Evolutionary conservation across 2,797 vertebrate genomes (phyloP).

Genomic region (Tympanoctomys barrerae): DNA sequence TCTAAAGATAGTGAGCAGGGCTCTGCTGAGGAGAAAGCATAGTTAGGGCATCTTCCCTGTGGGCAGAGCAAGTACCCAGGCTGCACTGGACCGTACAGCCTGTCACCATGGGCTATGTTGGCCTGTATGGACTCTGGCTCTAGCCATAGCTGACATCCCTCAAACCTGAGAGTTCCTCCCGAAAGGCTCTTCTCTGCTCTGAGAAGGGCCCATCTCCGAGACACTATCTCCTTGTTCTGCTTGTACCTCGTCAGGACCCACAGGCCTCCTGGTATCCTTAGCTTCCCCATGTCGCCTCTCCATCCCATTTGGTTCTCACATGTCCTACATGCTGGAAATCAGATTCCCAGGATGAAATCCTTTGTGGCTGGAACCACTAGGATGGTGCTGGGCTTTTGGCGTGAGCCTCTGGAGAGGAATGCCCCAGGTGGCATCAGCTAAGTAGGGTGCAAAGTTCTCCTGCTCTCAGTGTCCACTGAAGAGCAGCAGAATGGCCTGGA

Average conservation of each 20-base stretch:
- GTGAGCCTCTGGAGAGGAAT: background rate
- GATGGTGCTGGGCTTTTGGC: background rate
- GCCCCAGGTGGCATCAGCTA: background rate
- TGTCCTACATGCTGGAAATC: background rate
- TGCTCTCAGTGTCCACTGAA: background rate
- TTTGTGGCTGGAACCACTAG: background rate
- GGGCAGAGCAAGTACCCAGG: background rate
- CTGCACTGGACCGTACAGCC: background rate
- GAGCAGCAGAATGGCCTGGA: too few species aligned
- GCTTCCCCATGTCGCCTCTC: background rate
- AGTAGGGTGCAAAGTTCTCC: too few species aligned
- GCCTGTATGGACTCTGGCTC: background rate
- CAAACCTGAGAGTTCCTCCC: background rate
- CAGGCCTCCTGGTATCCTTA: background rate
- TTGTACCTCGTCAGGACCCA: background rate
- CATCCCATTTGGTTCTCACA: background rate
- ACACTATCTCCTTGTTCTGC: background rate
- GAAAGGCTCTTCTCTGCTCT: too few species aligned
- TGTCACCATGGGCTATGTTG: background rate
- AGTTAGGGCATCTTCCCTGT: background rate
- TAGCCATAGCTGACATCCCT: background rate
- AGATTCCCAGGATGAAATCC: background rate
- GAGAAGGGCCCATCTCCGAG: background rate
- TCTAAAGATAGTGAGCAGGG: background rate
- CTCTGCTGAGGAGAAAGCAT: too few species aligned